phyloP scores from a whole-genome alignment of 2,797 vertebrate species.

The Tadarida brasiliensis region DNA sequence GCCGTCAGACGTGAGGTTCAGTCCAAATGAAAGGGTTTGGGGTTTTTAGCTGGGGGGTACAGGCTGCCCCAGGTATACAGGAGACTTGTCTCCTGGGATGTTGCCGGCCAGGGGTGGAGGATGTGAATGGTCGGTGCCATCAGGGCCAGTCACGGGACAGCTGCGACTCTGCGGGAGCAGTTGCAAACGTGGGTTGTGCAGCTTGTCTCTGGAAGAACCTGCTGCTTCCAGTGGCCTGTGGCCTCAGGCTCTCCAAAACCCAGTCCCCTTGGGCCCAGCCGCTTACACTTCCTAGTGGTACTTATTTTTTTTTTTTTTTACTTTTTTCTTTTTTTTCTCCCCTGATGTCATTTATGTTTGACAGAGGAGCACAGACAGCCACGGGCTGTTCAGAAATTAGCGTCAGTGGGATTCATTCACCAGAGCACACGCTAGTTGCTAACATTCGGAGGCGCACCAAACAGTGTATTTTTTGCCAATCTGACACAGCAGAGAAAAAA shows the following conservation, averaged over 20 bases:
- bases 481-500: not conserved
- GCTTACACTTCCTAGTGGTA: rapidly evolving
- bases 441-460: not conserved
- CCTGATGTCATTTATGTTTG: not conserved
- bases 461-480: too few species aligned
- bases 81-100: not conserved
- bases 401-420: not conserved
- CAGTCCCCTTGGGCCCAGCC: not conserved
- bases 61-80: not conserved
- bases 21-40: not conserved
- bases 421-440: not conserved
- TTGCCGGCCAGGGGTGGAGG: not conserved
- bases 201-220: not conserved
- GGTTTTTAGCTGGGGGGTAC: not conserved
- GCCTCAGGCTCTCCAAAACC: not conserved
- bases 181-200: not conserved
- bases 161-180: too few species aligned
- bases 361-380: rapidly evolving
- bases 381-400: rapidly evolving
- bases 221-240: not conserved
- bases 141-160: not conserved
- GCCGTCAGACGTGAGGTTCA: rapidly evolving
- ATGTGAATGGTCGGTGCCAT: rapidly evolving
- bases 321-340: too few species aligned
- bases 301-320: too few species aligned